Base-by-base conservation (phyloP, 2,113 vertebrate genomes). In the Tylochromis polylepis region DNA sequence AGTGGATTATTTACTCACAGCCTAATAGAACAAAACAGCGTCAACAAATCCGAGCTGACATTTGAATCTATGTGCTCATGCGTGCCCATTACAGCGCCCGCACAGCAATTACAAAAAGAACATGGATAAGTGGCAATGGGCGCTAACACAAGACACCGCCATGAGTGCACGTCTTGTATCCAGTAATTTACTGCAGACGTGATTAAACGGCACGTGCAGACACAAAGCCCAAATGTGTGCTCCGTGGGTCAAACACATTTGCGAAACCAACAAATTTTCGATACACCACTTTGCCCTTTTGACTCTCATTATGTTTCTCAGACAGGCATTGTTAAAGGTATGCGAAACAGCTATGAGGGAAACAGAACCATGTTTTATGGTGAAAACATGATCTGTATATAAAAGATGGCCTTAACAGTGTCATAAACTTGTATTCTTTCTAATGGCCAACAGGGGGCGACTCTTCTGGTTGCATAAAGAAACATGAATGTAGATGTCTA, bases 81-180 rank as follows among this genome's bases (percentile, higher is more conserved):
- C 46, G 55, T 41, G 59, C 27, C 67, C 60, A 88, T 89, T 85
- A 86, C 65, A n/a, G 80, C 85, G 70, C 80, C 91, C 81, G 82
- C 65, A 79, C 75, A 36, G 62, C 81, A 75, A 90, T 94, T 91
- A 90, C 51, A 83, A 84, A 55, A 75, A 80, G 77, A 85, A 81
- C 85, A 84, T 34, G 60, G 51, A 36, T 85, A 83, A 92, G 89
- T 86, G 88, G 81, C 11, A 14, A 75, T 34, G 59, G 85, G 22
- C 70, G 1, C 83, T 72, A 20, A 78, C 85, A 83, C 86, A 72
- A 81, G 86, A 92, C 91, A 89, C 88, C 79, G 87, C 77, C 82
- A 43, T 75, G 59, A 84, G 56, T 56, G 46, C 58, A 18, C 75
- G 49, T 81, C 86, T 91, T 89, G 77, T 62, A 90, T 82, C 56